These are phyloP conservation scores for Drosophila stalkeri DNA, from an alignment of 2,888 invertebrate genomes.

Conservation along the genomic window DNA sequence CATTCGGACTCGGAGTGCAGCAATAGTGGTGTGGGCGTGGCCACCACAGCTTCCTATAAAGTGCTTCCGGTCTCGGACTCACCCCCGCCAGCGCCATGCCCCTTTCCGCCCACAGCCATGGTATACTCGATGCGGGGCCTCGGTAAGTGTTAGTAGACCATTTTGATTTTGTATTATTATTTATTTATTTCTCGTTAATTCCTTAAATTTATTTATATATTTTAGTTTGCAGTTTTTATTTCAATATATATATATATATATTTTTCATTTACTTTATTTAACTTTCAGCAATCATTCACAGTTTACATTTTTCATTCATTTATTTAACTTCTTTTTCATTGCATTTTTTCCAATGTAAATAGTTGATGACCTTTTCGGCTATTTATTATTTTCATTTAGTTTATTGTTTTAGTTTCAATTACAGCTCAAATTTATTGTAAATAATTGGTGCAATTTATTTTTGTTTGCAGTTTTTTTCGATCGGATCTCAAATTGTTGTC, in stretches of 20 bases:
- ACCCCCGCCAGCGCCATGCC: conserved; percentile 84
- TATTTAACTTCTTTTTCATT: background rate
- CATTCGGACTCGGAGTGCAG: conserved; percentile 85
- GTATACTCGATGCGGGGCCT: conserved; percentile 88
- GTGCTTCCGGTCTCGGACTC: conserved; percentile 85
- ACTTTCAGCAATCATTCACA: background rate
- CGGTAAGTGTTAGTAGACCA: conserved; percentile 86
- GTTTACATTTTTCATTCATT: background rate
- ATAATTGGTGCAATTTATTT: conserved; percentile 33
- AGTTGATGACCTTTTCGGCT: conserved; percentile 17
- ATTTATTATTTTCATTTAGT: conserved; percentile 38
- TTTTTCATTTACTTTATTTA: conserved; percentile 15
- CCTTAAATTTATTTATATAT: background rate
- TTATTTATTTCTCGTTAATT: conserved; percentile 14
- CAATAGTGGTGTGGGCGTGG: conserved; percentile 84
- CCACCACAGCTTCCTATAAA: conserved; percentile 85
- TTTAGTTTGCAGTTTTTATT: conserved; percentile 16
- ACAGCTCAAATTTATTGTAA: conserved; percentile 50
- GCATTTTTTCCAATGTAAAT: conserved; percentile 24
- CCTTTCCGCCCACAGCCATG: conserved; percentile 94
- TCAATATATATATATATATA: background rate
- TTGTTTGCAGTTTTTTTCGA: conserved; percentile 12
- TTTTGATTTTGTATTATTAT: conserved; percentile 65
- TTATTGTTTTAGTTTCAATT: conserved; percentile 49
- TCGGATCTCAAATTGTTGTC: background rate